These are phyloP conservation scores for Prionailurus bengalensis DNA, from an alignment of 2,113 vertebrate species.

Conservation along the genomic window DNA sequence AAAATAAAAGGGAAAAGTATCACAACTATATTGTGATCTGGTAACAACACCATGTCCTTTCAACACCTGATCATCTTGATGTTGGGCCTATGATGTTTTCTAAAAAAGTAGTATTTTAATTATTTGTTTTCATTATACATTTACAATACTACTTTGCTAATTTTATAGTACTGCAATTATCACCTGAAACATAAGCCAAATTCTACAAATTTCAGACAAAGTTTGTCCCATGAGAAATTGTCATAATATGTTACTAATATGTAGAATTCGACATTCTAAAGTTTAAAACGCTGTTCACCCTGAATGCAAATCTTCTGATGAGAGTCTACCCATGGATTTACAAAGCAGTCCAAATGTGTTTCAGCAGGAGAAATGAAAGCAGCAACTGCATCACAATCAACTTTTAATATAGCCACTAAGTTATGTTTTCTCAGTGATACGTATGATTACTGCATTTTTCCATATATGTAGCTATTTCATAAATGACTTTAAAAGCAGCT, in stretches of 20 bases:
- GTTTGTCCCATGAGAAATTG: background rate
- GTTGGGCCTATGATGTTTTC: constrained; percentile 1
- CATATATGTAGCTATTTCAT: background rate
- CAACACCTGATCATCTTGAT: background rate
- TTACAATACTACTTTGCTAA: background rate
- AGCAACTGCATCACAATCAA: constrained; percentile 20
- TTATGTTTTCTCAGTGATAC: background rate
- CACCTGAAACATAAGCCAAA: constrained; percentile 41
- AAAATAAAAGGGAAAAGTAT: background rate
- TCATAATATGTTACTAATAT: background rate
- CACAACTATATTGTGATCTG: background rate
- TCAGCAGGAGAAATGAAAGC: background rate
- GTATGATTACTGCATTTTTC: background rate
- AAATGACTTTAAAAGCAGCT: constrained; percentile 12
- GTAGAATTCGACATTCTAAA: background rate
- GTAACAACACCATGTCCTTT: background rate
- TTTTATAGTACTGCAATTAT: background rate
- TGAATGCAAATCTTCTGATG: background rate
- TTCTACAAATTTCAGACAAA: constrained; percentile 33
- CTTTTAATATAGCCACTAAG: background rate
- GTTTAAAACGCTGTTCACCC: background rate
- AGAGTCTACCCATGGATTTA: background rate
- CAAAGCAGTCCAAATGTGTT: background rate
- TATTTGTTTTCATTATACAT: constrained; percentile 11
- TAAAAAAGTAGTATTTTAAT: constrained; percentile 12